A percentile compares a stretch with the other conserved stretches of the same genome.
Conservation (phyloP, 2,797 vertebrate species). For the Poeciliopsis paucimaculata region DNA sequence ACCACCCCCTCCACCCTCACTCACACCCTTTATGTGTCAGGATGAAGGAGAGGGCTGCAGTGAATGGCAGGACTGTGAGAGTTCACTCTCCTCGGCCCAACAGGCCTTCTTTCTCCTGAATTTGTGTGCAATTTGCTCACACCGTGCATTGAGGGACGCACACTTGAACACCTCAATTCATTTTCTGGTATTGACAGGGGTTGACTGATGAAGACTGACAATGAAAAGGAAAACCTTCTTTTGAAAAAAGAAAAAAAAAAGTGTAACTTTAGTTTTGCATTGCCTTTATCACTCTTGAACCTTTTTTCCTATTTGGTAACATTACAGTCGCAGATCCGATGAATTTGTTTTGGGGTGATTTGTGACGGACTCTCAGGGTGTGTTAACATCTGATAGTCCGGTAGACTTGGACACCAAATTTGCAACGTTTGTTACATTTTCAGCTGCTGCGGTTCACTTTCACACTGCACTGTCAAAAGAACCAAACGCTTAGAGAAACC, state of each 20-base stretch:
- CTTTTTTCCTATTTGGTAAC: neutral
- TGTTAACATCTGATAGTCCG: no score
- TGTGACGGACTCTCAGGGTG: no score
- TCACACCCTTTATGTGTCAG: slow-evolving; percentile 79
- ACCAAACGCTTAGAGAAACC: no score
- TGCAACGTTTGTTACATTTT: no score
- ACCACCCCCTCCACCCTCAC: slow-evolving; percentile 22
- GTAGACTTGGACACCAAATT: no score
- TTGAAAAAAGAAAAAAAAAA: neutral
- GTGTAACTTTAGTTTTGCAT: neutral
- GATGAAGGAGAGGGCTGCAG: slow-evolving; percentile 78
- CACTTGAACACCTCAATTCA: slow-evolving; percentile 52
- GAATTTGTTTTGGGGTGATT: neutral
- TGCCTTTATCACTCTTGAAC: neutral
- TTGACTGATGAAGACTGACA: slow-evolving; percentile 60
- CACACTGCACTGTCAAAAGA: no score
- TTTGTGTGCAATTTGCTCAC: slow-evolving; percentile 83
- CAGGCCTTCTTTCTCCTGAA: slow-evolving; percentile 81
- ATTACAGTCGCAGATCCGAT: neutral
- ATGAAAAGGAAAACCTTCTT: slow-evolving; percentile 46
- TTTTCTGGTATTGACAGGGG: slow-evolving; percentile 54
- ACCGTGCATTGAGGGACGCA: slow-evolving; percentile 60
- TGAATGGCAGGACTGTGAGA: slow-evolving; percentile 84
- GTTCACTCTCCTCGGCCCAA: slow-evolving; percentile 78
- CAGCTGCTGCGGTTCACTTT: no score